A percentile compares a stretch with the other conserved stretches of the same genome.
phyloP scores from a whole-genome alignment of 1,140 invertebrate genomes.

The Lordiphosa collinella region DNA sequence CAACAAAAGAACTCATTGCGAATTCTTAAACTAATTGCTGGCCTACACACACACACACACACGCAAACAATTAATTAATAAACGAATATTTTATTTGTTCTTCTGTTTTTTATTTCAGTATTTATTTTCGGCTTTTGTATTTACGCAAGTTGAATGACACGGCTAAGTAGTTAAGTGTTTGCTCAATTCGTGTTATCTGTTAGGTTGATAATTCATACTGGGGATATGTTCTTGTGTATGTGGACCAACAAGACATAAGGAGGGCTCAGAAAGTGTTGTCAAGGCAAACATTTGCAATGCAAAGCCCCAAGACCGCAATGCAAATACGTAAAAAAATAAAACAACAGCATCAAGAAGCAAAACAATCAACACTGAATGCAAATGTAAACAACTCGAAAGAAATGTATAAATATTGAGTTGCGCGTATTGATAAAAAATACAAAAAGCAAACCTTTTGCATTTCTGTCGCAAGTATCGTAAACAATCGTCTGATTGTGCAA shows the following conservation, averaged over 20 bases:
- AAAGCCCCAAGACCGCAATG: slow-evolving; percentile 33
- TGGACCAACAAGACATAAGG: not conserved
- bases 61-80: not conserved
- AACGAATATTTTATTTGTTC: not conserved
- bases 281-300: slow-evolving; percentile 45
- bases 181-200: slow-evolving; percentile 40
- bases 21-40: slow-evolving; percentile 14
- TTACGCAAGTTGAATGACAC: slow-evolving; percentile 35
- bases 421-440: slow-evolving; percentile 29
- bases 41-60: not conserved
- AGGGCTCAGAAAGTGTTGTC: slow-evolving; percentile 12
- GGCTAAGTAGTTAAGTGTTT: slow-evolving; percentile 28
- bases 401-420: slow-evolving; percentile 51
- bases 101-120: slow-evolving; percentile 1
- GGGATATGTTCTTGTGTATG: slow-evolving; percentile 5
- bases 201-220: slow-evolving; percentile 16
- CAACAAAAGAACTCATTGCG: slow-evolving; percentile 19
- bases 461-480: slow-evolving; percentile 10
- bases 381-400: slow-evolving; percentile 47
- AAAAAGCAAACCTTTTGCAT: slow-evolving; percentile 24
- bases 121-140: slow-evolving; percentile 25
- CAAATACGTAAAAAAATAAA: slow-evolving; percentile 15
- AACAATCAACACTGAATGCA: slow-evolving; percentile 41
- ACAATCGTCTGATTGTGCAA: slow-evolving; percentile 6
- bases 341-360: not conserved